Evolutionary conservation across 2,888 invertebrate species (phyloP).

Genomic region (Epicampocera succincta): DNA sequence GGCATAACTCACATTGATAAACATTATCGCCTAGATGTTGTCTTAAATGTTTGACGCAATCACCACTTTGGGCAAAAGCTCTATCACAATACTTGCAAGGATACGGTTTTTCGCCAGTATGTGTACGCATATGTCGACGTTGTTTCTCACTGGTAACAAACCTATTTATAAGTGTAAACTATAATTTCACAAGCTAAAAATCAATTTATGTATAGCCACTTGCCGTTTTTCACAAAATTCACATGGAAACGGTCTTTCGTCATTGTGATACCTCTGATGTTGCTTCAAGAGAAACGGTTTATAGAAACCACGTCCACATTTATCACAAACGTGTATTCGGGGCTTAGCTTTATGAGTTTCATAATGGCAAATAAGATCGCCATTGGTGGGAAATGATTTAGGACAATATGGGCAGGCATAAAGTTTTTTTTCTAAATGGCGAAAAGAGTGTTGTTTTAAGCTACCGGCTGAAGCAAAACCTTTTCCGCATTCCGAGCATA

Average conservation of each 20-base stretch:
- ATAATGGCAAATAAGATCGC: slow-evolving; percentile 49
- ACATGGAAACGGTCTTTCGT: slow-evolving; percentile 54
- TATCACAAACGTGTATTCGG: slow-evolving; percentile 57
- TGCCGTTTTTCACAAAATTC: slow-evolving; percentile 57
- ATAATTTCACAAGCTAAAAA: not conserved
- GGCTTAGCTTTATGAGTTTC: slow-evolving; percentile 55
- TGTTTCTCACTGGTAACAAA: slow-evolving; percentile 84
- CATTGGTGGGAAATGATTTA: slow-evolving; percentile 54
- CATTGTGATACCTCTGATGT: slow-evolving; percentile 60
- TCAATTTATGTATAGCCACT: not conserved
- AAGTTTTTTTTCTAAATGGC: slow-evolving; percentile 43
- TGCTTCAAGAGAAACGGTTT: slow-evolving; percentile 56
- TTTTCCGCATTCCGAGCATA: slow-evolving; percentile 63
- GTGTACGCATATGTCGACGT: slow-evolving; percentile 84
- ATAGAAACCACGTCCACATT: slow-evolving; percentile 52
- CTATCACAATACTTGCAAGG: slow-evolving; percentile 71
- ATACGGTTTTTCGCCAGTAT: slow-evolving; percentile 82
- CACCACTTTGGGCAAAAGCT: slow-evolving; percentile 72
- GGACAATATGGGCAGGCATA: slow-evolving; percentile 60
- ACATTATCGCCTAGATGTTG: slow-evolving; percentile 84
- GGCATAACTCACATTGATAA: slow-evolving; percentile 82
- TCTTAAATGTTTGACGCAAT: slow-evolving; percentile 80
- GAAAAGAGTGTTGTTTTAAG: slow-evolving; percentile 58
- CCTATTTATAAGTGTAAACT: slow-evolving; percentile 74
- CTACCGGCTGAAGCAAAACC: slow-evolving; percentile 53